Evolutionary conservation across 2,797 vertebrate species (phyloP).

Genomic region (Acanthurus leucopareius): DNA sequence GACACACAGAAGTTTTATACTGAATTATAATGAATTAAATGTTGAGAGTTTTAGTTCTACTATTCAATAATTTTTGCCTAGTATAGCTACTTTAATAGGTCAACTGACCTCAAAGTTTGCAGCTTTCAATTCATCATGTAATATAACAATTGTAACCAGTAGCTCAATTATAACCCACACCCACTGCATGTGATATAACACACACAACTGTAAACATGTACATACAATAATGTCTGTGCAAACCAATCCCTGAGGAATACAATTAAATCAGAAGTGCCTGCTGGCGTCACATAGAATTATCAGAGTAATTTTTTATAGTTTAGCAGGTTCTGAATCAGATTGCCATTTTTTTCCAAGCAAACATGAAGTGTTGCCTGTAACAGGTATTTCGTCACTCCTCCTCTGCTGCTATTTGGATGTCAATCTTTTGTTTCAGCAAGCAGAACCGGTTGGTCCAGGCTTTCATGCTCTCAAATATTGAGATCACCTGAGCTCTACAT

Average conservation of each 20-base stretch:
- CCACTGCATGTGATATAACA: neutral
- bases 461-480: slow-evolving; percentile 69
- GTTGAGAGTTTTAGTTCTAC: neutral
- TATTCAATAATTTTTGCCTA: neutral
- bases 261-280: neutral
- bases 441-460: slow-evolving; percentile 79
- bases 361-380: slow-evolving; percentile 36
- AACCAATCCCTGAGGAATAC: neutral
- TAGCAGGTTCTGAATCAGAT: slow-evolving; percentile 27
- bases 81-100: neutral
- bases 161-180: neutral
- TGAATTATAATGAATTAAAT: neutral
- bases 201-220: neutral
- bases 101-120: neutral
- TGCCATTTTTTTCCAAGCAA: slow-evolving; percentile 7
- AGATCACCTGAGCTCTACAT: slow-evolving; percentile 72
- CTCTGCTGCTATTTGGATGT: slow-evolving; percentile 67
- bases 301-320: too few species aligned
- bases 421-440: slow-evolving; percentile 81
- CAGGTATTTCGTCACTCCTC: slow-evolving; percentile 75
- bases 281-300: neutral
- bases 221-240: neutral
- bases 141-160: neutral
- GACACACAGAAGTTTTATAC: neutral
- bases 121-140: neutral